These are phyloP conservation scores for Mus minutoides DNA, from an alignment of 2,797 vertebrate genomes.

Conservation along the genomic window DNA sequence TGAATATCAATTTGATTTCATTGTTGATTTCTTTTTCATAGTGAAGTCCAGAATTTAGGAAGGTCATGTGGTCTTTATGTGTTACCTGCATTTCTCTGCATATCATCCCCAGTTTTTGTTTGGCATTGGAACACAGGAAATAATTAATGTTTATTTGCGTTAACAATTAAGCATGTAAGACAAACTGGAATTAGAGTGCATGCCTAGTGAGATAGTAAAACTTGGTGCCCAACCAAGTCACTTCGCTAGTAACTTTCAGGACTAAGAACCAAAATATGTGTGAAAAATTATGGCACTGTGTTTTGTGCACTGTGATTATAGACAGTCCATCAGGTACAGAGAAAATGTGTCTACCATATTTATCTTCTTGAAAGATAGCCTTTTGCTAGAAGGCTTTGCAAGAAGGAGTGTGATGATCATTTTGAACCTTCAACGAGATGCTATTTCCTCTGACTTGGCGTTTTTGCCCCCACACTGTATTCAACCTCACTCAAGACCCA, in stretches of 20 bases:
- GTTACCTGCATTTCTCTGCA: background rate
- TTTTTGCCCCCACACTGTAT: background rate
- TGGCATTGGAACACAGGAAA: background rate
- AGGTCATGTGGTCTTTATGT: background rate
- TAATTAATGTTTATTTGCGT: background rate
- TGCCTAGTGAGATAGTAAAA: background rate
- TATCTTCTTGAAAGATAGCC: background rate
- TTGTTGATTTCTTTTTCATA: background rate
- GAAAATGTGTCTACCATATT: background rate
- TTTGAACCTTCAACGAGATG: background rate
- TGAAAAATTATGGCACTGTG: background rate
- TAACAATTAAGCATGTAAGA: background rate
- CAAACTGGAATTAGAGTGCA: background rate
- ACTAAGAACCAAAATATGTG: background rate
- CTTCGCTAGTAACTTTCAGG: background rate
- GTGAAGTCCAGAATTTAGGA: background rate
- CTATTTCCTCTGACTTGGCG: background rate
- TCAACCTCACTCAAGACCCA: background rate
- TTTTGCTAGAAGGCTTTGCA: background rate
- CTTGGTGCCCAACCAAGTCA: background rate
- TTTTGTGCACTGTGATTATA: background rate
- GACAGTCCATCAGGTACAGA: background rate
- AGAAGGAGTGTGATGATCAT: background rate
- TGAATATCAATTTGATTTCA: constrained; percentile 1
- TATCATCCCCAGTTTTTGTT: constrained; percentile 36